Evolutionary conservation across 2,113 vertebrate species (phyloP).

Genomic region (Silurus meridionalis): DNA sequence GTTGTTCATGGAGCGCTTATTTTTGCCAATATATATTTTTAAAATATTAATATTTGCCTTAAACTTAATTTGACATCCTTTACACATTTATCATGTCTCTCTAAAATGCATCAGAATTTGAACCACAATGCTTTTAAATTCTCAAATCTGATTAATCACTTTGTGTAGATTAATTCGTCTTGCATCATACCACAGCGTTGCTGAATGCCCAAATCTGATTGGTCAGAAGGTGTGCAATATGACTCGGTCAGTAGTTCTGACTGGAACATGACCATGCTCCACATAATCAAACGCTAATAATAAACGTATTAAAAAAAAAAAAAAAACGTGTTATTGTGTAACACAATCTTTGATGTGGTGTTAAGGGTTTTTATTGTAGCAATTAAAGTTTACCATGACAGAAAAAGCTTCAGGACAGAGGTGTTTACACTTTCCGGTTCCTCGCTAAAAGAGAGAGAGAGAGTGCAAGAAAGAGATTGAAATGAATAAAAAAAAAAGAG

Average conservation of each 20-base stretch:
- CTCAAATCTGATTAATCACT: not conserved
- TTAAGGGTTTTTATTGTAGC: not conserved
- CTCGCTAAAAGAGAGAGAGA: not conserved
- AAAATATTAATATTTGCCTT: not conserved
- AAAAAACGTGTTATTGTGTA: not conserved
- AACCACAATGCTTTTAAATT: not conserved
- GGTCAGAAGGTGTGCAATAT: not conserved
- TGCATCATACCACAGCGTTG: not conserved
- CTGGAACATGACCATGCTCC: not conserved
- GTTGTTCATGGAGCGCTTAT: not conserved
- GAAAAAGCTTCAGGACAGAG: not conserved
- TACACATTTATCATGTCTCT: not conserved
- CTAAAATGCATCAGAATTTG: not conserved
- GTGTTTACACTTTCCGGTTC: not conserved
- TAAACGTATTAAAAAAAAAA: not conserved
- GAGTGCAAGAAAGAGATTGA: not conserved
- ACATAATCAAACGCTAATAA: not conserved
- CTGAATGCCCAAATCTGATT: not conserved
- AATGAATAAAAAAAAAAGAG: not conserved
- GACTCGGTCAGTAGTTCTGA: not conserved
- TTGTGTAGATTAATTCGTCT: not conserved
- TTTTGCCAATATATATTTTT: not conserved
- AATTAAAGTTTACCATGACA: not conserved
- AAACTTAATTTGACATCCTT: not conserved
- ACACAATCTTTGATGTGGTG: not conserved